A percentile compares a stretch with the other conserved stretches of the same genome.
phyloP scores from a whole-genome alignment of 2,113 vertebrate genomes.

The Brachypodius melanocephalos region DNA sequence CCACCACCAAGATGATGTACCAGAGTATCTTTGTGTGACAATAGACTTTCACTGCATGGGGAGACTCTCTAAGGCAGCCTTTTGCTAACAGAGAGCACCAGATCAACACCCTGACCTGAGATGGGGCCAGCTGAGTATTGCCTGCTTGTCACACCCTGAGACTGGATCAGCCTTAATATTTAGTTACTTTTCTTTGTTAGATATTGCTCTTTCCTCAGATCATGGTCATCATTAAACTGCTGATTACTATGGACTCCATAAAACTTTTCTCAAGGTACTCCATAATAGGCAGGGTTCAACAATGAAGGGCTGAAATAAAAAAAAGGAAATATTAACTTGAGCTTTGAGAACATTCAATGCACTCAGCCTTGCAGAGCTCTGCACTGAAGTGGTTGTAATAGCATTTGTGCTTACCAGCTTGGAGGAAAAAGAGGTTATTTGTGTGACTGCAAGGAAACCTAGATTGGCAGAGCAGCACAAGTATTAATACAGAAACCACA shows the following conservation, averaged over 20 bases:
- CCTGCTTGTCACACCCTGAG: neutral
- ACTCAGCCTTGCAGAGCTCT: neutral
- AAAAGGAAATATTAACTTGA: neutral
- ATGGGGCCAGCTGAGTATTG: neutral
- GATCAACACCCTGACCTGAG: neutral
- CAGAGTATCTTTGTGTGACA: neutral
- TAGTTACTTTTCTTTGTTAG: neutral
- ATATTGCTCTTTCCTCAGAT: neutral
- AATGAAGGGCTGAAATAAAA: neutral
- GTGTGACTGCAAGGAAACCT: neutral
- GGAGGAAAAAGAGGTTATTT: neutral
- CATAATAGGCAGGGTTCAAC: neutral
- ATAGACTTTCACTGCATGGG: neutral
- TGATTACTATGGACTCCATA: neutral
- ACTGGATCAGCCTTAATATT: neutral
- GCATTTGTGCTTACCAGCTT: neutral
- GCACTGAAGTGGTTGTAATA: neutral
- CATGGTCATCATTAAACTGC: neutral
- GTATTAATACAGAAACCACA: neutral
- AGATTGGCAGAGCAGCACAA: neutral
- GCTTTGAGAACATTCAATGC: neutral
- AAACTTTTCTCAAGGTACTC: neutral
- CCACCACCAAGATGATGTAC: neutral
- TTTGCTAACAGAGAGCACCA: neutral
- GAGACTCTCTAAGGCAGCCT: neutral